A percentile compares a stretch with the other conserved stretches of the same genome.
Evolutionary conservation across 2,888 invertebrate species (phyloP).

Genomic region (Drosophila aldrichi): DNA sequence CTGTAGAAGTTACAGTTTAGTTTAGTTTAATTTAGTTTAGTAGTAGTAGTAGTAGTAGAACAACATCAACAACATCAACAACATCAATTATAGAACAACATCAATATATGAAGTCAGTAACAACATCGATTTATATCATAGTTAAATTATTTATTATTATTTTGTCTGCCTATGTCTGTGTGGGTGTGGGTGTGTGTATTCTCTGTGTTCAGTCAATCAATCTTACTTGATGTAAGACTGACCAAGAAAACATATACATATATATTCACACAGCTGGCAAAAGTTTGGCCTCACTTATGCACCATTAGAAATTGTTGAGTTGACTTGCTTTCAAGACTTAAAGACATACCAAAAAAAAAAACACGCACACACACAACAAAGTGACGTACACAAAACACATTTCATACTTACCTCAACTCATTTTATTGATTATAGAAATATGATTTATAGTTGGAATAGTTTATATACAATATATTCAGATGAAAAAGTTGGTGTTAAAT

Average conservation of each 20-base stretch:
- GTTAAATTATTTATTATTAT: constrained; percentile 24
- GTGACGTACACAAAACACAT: constrained; percentile 40
- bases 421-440: background rate
- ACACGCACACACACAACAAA: background rate
- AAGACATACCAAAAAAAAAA: constrained; percentile 29
- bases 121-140: constrained; percentile 75
- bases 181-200: background rate
- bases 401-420: constrained; percentile 43
- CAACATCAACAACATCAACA: constrained; percentile 75
- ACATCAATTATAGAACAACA: constrained; percentile 78
- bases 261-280: constrained; percentile 9
- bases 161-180: constrained; percentile 15
- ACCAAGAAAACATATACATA: constrained; percentile 1
- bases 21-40: constrained; percentile 61
- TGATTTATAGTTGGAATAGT: background rate
- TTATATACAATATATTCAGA: constrained; percentile 18
- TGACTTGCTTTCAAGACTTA: constrained; percentile 26
- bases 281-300: constrained; percentile 15
- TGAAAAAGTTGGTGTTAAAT: background rate
- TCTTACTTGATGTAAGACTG: constrained; percentile 18
- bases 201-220: constrained; percentile 18
- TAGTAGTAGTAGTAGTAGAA: constrained; percentile 63
- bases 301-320: constrained; percentile 9
- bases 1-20: constrained; percentile 43
- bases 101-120: constrained; percentile 81